phyloP scores from a whole-genome alignment of 2,888 invertebrate species.

The Dicranocentrus wangi region DNA sequence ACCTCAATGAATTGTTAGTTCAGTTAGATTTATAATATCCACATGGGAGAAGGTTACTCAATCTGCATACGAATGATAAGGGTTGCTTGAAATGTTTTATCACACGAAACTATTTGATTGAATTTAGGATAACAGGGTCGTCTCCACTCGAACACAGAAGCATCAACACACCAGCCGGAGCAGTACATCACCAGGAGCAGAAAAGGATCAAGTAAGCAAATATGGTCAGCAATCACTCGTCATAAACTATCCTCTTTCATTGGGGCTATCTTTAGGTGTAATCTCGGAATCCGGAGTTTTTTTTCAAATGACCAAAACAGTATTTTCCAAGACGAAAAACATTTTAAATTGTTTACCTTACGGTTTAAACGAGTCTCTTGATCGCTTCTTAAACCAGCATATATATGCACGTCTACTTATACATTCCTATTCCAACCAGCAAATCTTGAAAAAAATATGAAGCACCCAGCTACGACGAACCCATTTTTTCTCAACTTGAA shows the following conservation, averaged over 20 bases:
- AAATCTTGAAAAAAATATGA: too few relatives aligned
- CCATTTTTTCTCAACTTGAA: too few relatives aligned
- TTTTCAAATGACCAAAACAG: slow-evolving; percentile 63
- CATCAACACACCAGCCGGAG: slow-evolving; percentile 2
- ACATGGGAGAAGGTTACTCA: not conserved
- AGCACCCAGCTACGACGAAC: too few relatives aligned
- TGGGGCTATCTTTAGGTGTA: slow-evolving; percentile 62
- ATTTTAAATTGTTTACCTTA: slow-evolving; percentile 1
- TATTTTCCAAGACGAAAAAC: not conserved
- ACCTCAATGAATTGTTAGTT: slow-evolving; percentile 16
- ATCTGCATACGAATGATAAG: slow-evolving; percentile 26
- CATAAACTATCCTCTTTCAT: slow-evolving; percentile 65
- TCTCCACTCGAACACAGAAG: not conserved
- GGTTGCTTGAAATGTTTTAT: slow-evolving; percentile 40
- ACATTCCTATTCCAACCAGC: too few relatives aligned
- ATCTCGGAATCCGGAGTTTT: slow-evolving; percentile 68
- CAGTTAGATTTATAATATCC: not conserved
- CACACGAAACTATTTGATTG: slow-evolving; percentile 47
- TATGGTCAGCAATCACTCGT: slow-evolving; percentile 64
- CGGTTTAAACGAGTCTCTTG: slow-evolving; percentile 2
- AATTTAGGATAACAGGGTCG: slow-evolving; percentile 43
- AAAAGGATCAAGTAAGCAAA: slow-evolving; percentile 47
- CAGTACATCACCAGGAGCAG: slow-evolving; percentile 29
- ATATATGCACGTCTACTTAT: not conserved
- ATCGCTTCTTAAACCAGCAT: not conserved